Conservation (phyloP, 2,888 invertebrate species). For the Volucella bombylans region DNA sequence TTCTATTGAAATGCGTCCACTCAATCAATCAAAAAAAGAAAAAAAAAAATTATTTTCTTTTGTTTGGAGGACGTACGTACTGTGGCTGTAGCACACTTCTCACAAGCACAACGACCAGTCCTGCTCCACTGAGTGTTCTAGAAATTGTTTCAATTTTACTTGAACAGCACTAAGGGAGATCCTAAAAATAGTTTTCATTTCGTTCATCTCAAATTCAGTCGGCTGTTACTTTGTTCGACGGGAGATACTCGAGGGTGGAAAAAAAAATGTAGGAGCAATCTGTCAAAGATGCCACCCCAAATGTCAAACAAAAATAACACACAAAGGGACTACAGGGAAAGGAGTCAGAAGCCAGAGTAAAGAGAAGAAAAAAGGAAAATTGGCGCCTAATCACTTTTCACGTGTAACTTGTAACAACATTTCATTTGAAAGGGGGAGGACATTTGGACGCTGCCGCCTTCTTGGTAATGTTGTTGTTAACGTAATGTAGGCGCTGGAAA, state of each 20-base stretch:
- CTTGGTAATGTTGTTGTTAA: conserved; percentile 21
- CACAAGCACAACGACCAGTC: conserved; percentile 59
- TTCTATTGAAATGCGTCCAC: conserved; percentile 68
- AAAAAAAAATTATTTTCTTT: conserved; percentile 18
- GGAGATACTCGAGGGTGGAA: not conserved
- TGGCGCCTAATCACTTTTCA: conserved; percentile 68
- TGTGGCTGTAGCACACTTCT: conserved; percentile 64
- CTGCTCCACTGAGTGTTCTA: conserved; percentile 23
- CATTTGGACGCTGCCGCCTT: not conserved
- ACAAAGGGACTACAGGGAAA: conserved; percentile 16
- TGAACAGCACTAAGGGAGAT: not conserved
- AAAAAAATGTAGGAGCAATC: conserved; percentile 36
- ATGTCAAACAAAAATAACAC: conserved; percentile 53
- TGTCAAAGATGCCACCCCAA: conserved; percentile 56
- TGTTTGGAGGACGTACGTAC: conserved; percentile 36
- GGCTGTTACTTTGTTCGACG: not conserved
- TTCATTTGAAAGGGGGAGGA: not conserved
- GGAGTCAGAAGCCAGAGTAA: conserved; percentile 25
- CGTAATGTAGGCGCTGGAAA: conserved; percentile 8
- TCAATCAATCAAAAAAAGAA: conserved; percentile 59
- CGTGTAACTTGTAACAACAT: conserved; percentile 36
- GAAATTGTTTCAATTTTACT: conserved; percentile 56
- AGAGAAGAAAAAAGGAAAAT: conserved; percentile 5
- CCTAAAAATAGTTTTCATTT: conserved; percentile 53
- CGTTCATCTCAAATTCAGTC: conserved; percentile 10